These are phyloP conservation scores for Drosophila micromelanica DNA, from an alignment of 1,140 invertebrate species.

Conservation along the genomic window DNA sequence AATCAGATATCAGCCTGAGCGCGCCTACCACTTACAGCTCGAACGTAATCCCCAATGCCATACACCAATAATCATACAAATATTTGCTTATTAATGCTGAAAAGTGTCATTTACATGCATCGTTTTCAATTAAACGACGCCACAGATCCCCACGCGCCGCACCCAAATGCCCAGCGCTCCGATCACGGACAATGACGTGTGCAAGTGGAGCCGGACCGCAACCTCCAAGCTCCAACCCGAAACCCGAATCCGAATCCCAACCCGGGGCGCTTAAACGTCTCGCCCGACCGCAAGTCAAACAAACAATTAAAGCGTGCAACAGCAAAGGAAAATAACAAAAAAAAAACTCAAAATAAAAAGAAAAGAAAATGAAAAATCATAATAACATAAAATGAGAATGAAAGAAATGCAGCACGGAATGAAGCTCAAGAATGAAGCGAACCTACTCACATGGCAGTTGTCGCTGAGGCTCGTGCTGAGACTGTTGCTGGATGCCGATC, in stretches of 20 bases:
- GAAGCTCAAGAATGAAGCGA: slow-evolving; percentile 39
- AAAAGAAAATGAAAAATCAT: slow-evolving; percentile 51
- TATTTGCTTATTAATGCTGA: slow-evolving; percentile 84
- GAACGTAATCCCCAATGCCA: slow-evolving; percentile 65
- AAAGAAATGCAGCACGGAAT: slow-evolving; percentile 51
- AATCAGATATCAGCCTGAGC: slow-evolving; percentile 46
- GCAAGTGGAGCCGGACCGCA: slow-evolving; percentile 39
- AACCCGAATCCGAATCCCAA: slow-evolving; percentile 17
- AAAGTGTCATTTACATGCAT: slow-evolving; percentile 84
- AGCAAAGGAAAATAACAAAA: slow-evolving; percentile 8
- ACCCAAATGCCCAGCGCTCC: slow-evolving; percentile 23
- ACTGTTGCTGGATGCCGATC: slow-evolving; percentile 66
- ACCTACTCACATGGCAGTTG: slow-evolving; percentile 32
- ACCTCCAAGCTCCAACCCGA: slow-evolving; percentile 6
- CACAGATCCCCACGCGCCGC: slow-evolving; percentile 56
- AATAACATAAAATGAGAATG: slow-evolving; percentile 60
- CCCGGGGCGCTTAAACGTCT: slow-evolving; percentile 46
- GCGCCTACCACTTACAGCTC: slow-evolving; percentile 52
- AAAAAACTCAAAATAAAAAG: slow-evolving; percentile 35
- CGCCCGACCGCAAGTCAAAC: slow-evolving; percentile 69
- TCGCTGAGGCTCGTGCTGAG: slow-evolving; percentile 2
- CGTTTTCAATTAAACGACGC: slow-evolving; percentile 83
- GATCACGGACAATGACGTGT: slow-evolving; percentile 39
- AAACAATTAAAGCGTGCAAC: slow-evolving; percentile 78
- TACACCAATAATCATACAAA: slow-evolving; percentile 82